Evolutionary conservation across 1,140 invertebrate species (phyloP).

Genomic region (Tetramorium parvispinum): DNA sequence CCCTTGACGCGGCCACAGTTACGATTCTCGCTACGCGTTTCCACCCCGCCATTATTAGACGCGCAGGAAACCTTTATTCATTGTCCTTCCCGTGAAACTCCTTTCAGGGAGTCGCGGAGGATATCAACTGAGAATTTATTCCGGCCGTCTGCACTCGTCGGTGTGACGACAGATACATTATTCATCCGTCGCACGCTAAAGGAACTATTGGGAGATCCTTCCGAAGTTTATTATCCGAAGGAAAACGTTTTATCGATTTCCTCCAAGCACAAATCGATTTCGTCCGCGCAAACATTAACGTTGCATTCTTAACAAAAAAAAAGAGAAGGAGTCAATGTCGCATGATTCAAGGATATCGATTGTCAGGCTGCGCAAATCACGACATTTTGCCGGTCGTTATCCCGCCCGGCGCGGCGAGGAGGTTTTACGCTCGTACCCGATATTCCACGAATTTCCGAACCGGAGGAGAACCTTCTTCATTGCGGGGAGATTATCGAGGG

Average conservation of each 20-base stretch:
- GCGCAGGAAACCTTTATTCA: conserved; percentile 24
- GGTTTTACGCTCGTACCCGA: conserved; percentile 30
- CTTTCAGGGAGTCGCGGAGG: conserved; percentile 29
- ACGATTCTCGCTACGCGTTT: conserved; percentile 48
- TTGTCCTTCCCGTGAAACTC: conserved; percentile 40
- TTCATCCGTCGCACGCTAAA: not conserved
- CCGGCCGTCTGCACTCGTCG: conserved; percentile 34
- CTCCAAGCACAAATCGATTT: too few relatives aligned
- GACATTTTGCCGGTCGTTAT: conserved; percentile 23
- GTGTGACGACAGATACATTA: conserved; percentile 45
- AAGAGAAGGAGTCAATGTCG: not conserved
- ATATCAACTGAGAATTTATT: conserved; percentile 35
- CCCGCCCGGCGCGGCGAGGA: not conserved
- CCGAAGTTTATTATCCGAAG: not conserved
- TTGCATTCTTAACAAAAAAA: not conserved
- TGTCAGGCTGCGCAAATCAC: not conserved
- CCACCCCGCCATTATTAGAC: conserved; percentile 18
- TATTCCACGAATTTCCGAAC: conserved; percentile 66
- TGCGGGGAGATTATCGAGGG: conserved; percentile 65
- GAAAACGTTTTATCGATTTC: not conserved
- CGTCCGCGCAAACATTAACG: not conserved
- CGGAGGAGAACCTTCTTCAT: conserved; percentile 49
- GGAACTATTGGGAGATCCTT: not conserved
- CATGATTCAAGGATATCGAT: not conserved
- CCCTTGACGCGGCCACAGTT: conserved; percentile 11